These are phyloP conservation scores for Trachelus troglodyta DNA, from an alignment of 2,888 invertebrate genomes.

Conservation along the genomic window DNA sequence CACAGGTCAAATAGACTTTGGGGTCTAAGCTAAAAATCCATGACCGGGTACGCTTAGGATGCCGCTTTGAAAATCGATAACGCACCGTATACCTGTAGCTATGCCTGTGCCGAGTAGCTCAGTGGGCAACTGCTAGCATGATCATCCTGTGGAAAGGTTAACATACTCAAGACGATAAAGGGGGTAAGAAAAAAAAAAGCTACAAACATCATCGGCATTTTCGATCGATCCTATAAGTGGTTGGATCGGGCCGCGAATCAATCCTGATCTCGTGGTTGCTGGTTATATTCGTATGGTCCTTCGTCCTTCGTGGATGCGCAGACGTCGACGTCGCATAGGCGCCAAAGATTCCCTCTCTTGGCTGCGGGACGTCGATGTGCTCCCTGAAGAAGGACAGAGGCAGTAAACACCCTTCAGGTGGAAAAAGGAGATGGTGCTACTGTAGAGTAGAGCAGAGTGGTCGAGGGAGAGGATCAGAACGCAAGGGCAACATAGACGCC, in stretches of 20 bases:
- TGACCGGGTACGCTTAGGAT: constrained; percentile 13
- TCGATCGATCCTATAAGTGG: constrained; percentile 3
- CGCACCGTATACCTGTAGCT: constrained; percentile 4
- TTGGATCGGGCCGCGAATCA: background rate
- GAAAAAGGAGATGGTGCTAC: background rate
- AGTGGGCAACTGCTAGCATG: background rate
- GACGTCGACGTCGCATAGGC: constrained; percentile 31
- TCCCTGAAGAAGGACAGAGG: background rate
- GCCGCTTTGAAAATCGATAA: constrained; percentile 35
- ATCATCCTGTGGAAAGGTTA: background rate
- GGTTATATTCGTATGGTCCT: constrained; percentile 2
- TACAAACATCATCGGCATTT: background rate
- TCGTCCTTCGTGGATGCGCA: constrained; percentile 30
- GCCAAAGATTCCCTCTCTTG: constrained; percentile 32
- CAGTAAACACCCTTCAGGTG: background rate
- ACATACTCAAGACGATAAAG: constrained; percentile 9
- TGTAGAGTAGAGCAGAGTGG: background rate
- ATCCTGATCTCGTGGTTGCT: background rate
- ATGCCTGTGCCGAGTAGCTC: background rate
- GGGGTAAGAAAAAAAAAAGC: constrained; percentile 5
- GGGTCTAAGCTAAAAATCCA: background rate
- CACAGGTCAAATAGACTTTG: background rate
- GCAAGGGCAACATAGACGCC: background rate
- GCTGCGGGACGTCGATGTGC: constrained; percentile 23
- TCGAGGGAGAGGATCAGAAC: background rate